Conservation (phyloP, 2,797 vertebrate genomes). For the Ispidina lecontei region DNA sequence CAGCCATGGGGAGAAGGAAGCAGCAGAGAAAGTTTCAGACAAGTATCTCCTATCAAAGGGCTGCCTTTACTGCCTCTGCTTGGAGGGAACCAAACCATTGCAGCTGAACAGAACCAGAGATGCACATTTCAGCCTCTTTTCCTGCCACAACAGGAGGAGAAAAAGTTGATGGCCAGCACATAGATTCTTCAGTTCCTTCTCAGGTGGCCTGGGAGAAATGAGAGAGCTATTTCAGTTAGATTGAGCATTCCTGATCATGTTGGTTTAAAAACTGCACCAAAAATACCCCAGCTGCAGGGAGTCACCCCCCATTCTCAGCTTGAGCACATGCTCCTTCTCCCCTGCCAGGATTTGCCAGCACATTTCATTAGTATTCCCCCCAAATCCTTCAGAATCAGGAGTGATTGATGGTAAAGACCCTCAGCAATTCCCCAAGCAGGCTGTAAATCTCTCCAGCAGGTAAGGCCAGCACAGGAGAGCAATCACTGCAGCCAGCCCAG, state of each 20-base stretch:
- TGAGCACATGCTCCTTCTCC: neutral
- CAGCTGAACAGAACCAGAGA: neutral
- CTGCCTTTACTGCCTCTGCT: neutral
- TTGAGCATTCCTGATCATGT: neutral
- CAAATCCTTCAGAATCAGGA: neutral
- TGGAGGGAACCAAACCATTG: neutral
- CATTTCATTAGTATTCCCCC: neutral
- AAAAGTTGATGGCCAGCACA: neutral
- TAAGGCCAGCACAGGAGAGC: accelerated
- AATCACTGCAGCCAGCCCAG: neutral
- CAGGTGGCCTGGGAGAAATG: neutral
- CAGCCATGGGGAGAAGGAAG: neutral
- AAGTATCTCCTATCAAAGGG: neutral
- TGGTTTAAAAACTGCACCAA: neutral
- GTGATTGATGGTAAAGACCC: neutral
- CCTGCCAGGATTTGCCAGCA: neutral
- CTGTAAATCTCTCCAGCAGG: neutral
- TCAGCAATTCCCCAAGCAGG: neutral
- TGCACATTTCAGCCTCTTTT: neutral
- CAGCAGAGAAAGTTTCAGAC: neutral
- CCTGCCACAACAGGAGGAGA: neutral
- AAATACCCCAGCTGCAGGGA: neutral
- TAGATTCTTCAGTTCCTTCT: neutral
- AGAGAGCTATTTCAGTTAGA: neutral
- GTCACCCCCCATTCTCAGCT: neutral